Percentiles rank a stretch among this genome's conserved stretches.
phyloP scores from a whole-genome alignment of 1,140 invertebrate species.

The Pygmarrhopalites habei region DNA sequence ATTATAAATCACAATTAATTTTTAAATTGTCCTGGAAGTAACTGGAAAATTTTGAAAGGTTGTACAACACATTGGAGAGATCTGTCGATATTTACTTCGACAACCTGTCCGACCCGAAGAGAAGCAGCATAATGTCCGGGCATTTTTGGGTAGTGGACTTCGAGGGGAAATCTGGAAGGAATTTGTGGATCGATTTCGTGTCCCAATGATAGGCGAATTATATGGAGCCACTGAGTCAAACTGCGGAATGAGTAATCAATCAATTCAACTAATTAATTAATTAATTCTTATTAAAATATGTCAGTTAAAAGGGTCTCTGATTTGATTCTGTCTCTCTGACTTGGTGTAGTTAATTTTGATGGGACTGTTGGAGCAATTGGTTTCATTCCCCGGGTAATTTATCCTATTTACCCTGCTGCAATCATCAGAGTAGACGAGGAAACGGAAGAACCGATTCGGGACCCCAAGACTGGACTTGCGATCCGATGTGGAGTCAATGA shows the following conservation, averaged over 20 bases:
- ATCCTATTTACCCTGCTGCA: slow-evolving; percentile 72
- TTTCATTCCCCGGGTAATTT: slow-evolving; percentile 80
- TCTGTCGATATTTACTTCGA: slow-evolving; percentile 58
- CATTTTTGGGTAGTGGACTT: slow-evolving; percentile 61
- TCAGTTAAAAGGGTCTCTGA: not conserved
- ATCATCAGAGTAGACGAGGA: slow-evolving; percentile 79
- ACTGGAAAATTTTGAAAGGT: slow-evolving; percentile 42
- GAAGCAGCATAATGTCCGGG: slow-evolving; percentile 49
- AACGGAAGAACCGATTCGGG: slow-evolving; percentile 72
- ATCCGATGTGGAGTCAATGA: slow-evolving; percentile 64
- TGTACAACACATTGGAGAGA: slow-evolving; percentile 64
- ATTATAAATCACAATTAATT: not conserved
- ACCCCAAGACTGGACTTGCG: slow-evolving; percentile 63
- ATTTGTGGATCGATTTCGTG: slow-evolving; percentile 81
- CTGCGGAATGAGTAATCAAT: slow-evolving; percentile 74
- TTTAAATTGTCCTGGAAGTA: not conserved
- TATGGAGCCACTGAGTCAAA: slow-evolving; percentile 97
- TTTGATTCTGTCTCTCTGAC: not conserved
- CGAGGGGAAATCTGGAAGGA: slow-evolving; percentile 60
- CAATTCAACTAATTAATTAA: too few relatives aligned
- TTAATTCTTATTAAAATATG: not conserved
- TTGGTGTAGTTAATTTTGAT: slow-evolving; percentile 80
- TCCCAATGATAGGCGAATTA: slow-evolving; percentile 79
- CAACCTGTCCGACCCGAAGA: slow-evolving; percentile 51
- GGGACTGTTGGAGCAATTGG: slow-evolving; percentile 88